phyloP scores from a whole-genome alignment of 2,113 vertebrate genomes.

The Colistium nudipinnis region DNA sequence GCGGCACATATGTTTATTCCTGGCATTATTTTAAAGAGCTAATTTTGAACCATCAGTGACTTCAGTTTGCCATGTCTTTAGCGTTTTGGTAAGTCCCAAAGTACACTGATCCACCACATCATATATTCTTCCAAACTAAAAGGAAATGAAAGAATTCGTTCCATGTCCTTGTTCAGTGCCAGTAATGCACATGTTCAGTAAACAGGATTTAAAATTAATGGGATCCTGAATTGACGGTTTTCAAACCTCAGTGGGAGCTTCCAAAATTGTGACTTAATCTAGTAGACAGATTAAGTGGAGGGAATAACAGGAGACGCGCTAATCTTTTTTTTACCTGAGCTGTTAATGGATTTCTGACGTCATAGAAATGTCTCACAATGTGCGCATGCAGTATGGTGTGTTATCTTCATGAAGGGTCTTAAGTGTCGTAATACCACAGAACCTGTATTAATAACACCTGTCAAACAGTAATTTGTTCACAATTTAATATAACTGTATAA shows the following conservation, averaged over 20 bases:
- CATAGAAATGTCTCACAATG: constrained; percentile 34
- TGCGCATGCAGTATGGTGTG: constrained; percentile 23
- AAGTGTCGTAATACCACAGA: constrained; percentile 22
- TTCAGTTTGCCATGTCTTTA: not conserved
- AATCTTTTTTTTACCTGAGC: constrained; percentile 65
- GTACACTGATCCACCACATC: not conserved
- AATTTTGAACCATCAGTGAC: not conserved
- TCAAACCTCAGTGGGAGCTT: constrained; percentile 52
- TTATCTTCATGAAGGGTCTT: constrained; percentile 46
- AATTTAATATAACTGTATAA: constrained; percentile 35
- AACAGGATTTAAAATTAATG: constrained; percentile 49
- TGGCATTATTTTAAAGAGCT: not conserved
- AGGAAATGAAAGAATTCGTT: not conserved
- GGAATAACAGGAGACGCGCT: constrained; percentile 46
- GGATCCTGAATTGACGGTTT: constrained; percentile 46
- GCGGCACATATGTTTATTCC: not conserved
- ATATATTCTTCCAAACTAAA: not conserved
- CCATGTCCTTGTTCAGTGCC: constrained; percentile 26
- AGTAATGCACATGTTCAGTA: constrained; percentile 28
- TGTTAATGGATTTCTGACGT: constrained; percentile 70
- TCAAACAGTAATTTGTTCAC: constrained; percentile 45
- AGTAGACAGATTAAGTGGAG: constrained; percentile 56
- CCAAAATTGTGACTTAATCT: constrained; percentile 60
- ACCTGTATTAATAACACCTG: constrained; percentile 23
- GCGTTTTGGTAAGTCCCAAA: no score